A percentile compares a stretch with the other conserved stretches of the same genome.
phyloP scores from a whole-genome alignment of 2,888 invertebrate genomes.

The Cactoblastis cactorum region DNA sequence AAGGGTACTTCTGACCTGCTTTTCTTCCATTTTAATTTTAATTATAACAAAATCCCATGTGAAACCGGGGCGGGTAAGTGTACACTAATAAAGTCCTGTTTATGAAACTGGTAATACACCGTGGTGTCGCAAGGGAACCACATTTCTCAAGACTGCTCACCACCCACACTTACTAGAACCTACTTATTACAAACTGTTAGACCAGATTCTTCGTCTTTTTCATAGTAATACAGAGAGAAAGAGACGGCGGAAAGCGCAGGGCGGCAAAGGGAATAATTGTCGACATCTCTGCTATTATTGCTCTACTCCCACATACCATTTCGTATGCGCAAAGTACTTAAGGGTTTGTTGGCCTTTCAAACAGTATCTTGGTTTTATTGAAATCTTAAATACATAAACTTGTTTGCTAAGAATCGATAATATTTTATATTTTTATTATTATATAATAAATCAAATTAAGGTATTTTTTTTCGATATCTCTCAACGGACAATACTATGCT shows the following conservation, averaged over 20 bases:
- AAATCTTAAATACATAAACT: no score
- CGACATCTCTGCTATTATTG: slow-evolving; percentile 54
- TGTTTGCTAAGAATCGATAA: no score
- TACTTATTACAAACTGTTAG: slow-evolving; percentile 24
- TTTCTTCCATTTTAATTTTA: no score
- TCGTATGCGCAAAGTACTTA: slow-evolving; percentile 41
- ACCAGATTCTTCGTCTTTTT: slow-evolving; percentile 23
- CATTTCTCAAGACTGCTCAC: slow-evolving; percentile 46
- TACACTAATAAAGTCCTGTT: slow-evolving; percentile 26
- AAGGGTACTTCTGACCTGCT: no score
- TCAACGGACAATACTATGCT: no score
- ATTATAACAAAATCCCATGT: no score
- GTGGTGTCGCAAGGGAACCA: slow-evolving; percentile 55
- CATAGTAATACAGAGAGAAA: slow-evolving; percentile 15
- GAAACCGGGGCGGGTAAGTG: no score
- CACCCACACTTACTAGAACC: slow-evolving; percentile 50
- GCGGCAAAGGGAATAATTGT: slow-evolving; percentile 46
- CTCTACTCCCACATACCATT: slow-evolving; percentile 56
- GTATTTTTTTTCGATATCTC: no score
- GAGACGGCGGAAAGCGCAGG: slow-evolving; percentile 20
- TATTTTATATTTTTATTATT: no score
- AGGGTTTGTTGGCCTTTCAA: slow-evolving; percentile 62
- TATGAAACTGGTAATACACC: slow-evolving; percentile 36
- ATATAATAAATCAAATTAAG: no score
- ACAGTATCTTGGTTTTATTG: slow-evolving; percentile 22